Base-by-base conservation (phyloP, 2,888 invertebrate genomes). In the Drosophila birchii region DNA sequence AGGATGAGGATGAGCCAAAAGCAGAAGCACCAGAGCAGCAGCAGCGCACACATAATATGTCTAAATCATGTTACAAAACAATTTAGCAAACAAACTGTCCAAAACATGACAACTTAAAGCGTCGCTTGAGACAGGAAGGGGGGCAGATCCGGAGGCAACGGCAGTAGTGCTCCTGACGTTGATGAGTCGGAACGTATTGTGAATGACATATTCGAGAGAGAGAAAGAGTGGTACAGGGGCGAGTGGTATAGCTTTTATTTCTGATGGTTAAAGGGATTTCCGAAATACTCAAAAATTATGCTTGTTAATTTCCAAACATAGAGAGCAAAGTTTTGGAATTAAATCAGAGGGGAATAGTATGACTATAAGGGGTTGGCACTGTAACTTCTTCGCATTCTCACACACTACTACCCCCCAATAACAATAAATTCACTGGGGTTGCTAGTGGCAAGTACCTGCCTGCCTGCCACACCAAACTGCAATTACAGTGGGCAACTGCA, bases 61-160 rank as follows among this genome's bases (percentile, higher is more conserved):
- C 89, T 85, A 81, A 87, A 88, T 81, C 90, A 89, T 89, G 86
- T 90, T 84, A 81, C 82, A 87, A 86, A 81, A 89, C 86, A 89
- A 89, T 89, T 89, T 89, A 89, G 89, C 90, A 90, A 87, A 88
- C 88, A 89, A 90, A 90, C 88, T 89, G 89, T 89, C 89, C 87
- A 86, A 90, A 89, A 89, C 89, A 89, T 90, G 90, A 90, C 90
- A 89, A 83, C 87, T 85, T 81, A 79, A 84, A 81, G 85, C 85
- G 86, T 78, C 83, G 84, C 76, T 72, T 55, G 76, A 76, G 83
- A 86, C 78, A 78, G 63, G 32, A 56, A 58, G 69, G 69, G 60
- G 53, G 32, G 26, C 18, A 11, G n/a, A n/a, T 45, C 23, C 73
- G 20, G 36, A 20, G 62, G 14, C 67, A 26, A 63, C 8, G 26